Evolutionary conservation across 2,797 vertebrate genomes (phyloP), one percentile per base, ranked within the genome.

Genomic region (Pteropus rufus): DNA sequence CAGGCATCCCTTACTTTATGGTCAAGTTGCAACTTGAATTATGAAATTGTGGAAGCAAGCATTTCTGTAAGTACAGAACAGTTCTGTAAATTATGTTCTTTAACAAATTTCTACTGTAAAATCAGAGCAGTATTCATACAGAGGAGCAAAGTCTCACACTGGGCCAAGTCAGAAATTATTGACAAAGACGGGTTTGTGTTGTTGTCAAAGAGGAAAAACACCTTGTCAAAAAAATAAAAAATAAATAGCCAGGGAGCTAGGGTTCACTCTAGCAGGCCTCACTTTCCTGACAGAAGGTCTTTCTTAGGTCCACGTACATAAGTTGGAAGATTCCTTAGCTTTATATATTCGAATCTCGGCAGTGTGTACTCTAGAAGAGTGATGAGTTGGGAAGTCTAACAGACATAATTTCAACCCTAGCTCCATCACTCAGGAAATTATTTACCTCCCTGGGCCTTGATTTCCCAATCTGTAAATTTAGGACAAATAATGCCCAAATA

Each of bases 41-140:
- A 70, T 44, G 73, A 18, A 93, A 89, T 14, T 52, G 21, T 52
- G 52, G 77, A 95, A 95, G 91, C 34, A 89, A 89, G 80, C 64
- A 82, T 93, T 94, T 80, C 54, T 86, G 70, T 11, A 72, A 92
- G 10, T 67, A 76, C 1, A 80, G 9, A 6, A 44, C 23, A 76
- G 52, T 52, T 88, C 46, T 67, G 3, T 73, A 89, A 83, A 91
- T 82, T 76, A 41, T 89, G 24, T 77, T 89, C 26, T 80, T 24
- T 79, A 82, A 65, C 12, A 73, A 54, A 82, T 69, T 80, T 69
- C 49, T 80, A 26, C 19, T 31, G 0, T 65, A 36, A 90, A 77
- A 85, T 24, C 29, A 69, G 24, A 91, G 23, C 5, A 39, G 19
- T 75, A 23, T 88, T 88, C 26, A 70, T 15, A 36, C 1, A 36